phyloP scores from a whole-genome alignment of 2,888 invertebrate species.

The Ennomos fuscantarius region DNA sequence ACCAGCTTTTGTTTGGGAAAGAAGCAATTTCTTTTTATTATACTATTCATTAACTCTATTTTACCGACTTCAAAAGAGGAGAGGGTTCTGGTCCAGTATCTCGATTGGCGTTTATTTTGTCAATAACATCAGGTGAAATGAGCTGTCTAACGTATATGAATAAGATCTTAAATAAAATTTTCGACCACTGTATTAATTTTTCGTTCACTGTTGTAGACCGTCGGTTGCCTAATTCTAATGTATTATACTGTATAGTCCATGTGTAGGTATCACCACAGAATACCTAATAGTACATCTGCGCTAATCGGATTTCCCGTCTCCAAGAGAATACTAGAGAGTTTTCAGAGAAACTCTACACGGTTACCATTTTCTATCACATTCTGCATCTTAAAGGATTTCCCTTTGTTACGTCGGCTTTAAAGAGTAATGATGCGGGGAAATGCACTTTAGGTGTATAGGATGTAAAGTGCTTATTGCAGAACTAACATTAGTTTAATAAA shows the following conservation, averaged over 20 bases:
- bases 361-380: not conserved
- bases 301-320: conserved; percentile 32
- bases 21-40: no score
- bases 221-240: no score
- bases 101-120: no score
- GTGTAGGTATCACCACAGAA: conserved; percentile 9
- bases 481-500: not conserved
- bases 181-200: no score
- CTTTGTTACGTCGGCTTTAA: conserved; percentile 14
- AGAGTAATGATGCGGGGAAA: conserved; percentile 3
- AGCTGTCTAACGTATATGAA: no score
- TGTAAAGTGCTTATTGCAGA: conserved; percentile 1
- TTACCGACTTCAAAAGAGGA: no score
- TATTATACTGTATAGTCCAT: not conserved
- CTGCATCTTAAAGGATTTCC: conserved; percentile 12
- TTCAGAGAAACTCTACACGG: not conserved
- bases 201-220: no score
- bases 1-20: no score
- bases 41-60: no score
- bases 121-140: no score
- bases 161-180: no score
- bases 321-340: conserved; percentile 17
- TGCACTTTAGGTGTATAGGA: not conserved
- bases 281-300: not conserved
- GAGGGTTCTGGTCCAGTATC: no score